Base-by-base conservation (phyloP, 2,888 invertebrate species). In the Diogma glabrata region DNA sequence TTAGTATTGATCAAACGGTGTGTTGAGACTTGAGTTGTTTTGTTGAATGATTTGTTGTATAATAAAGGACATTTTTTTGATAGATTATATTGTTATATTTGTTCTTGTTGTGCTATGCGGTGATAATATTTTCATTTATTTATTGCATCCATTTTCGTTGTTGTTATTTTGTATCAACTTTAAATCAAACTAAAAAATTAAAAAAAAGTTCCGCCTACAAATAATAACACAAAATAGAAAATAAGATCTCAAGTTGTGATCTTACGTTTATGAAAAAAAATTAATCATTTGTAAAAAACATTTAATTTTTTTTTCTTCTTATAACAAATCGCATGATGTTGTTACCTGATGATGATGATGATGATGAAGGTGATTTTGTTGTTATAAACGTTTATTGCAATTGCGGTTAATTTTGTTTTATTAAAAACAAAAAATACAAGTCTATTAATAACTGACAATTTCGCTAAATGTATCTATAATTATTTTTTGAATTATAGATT, bases 361-460 rank as follows among this genome's bases (percentile, higher is more conserved):
- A 23, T 43, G 43, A 23, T 43, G 20, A 43, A 43, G 23, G 43
- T 43, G 20, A 17, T 36, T 36, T 36, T 36, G n/a, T 36, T 33
- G 3, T 33, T 33, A 22, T 43, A 14, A 14, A 22, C 23, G 23
- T 43, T 43, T 43, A 43, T 43, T 43, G 22, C 23, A 22, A 23
- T 43, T 20, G 20, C 20, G 43, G 23, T 43, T 22, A 43, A 40
- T 40, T 40, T 36, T 36, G 16, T 36, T 36, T 36, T 40, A 20
- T 40, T 19, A 7, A 3, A 19, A 43, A 43, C 43, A n/a, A n/a
- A n/a, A n/a, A 24, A 24, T 24, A 46, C 46, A 46, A 46, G 46
- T 46, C n/a, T 46, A 46, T 46, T 46, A 46, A 46, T 46, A 46
- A 24, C 46, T 46, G 46, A 46, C 46, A 46, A 46, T 46, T 46